Percentiles rank a stretch among this genome's conserved stretches.
These are phyloP conservation scores for Zaprionus ornatus DNA, from an alignment of 1,140 invertebrate species.

Conservation along the genomic window DNA sequence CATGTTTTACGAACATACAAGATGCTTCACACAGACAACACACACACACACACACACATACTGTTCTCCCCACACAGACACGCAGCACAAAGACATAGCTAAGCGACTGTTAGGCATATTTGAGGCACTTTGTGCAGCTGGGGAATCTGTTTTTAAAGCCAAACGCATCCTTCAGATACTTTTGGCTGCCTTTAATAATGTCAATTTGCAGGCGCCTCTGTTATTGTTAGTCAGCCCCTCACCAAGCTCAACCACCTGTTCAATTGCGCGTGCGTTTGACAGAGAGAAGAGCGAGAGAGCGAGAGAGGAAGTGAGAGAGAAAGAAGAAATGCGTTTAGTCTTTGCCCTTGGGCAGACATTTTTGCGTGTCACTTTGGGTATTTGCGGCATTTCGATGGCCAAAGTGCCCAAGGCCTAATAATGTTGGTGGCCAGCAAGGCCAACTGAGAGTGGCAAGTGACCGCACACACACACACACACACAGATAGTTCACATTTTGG, in stretches of 20 bases:
- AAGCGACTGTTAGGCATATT: constrained; percentile 47
- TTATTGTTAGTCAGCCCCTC: constrained; percentile 7
- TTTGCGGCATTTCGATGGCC: constrained; percentile 34
- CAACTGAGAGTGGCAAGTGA: neutral
- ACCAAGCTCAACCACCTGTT: constrained; percentile 8
- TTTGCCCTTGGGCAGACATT: neutral
- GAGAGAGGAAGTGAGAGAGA: neutral
- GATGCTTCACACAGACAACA: constrained; percentile 20
- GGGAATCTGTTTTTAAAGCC: constrained; percentile 17
- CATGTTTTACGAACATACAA: constrained; percentile 29
- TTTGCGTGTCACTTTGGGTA: constrained; percentile 24
- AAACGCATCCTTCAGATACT: constrained; percentile 20
- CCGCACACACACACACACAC: neutral
- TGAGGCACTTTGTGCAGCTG: constrained; percentile 9
- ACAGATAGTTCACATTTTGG: constrained; percentile 15
- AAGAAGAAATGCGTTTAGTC: neutral
- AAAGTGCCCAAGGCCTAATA: constrained; percentile 24
- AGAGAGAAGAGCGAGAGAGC: neutral
- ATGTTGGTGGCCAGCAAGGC: neutral
- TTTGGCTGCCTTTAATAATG: constrained; percentile 23
- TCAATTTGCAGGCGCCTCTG: constrained; percentile 7
- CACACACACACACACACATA: constrained; percentile 10
- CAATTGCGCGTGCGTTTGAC: constrained; percentile 3
- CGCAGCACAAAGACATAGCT: constrained; percentile 49
- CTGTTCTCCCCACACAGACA: neutral